These are phyloP conservation scores for Lithophane socia DNA, from an alignment of 2,888 invertebrate species.

Conservation along the genomic window DNA sequence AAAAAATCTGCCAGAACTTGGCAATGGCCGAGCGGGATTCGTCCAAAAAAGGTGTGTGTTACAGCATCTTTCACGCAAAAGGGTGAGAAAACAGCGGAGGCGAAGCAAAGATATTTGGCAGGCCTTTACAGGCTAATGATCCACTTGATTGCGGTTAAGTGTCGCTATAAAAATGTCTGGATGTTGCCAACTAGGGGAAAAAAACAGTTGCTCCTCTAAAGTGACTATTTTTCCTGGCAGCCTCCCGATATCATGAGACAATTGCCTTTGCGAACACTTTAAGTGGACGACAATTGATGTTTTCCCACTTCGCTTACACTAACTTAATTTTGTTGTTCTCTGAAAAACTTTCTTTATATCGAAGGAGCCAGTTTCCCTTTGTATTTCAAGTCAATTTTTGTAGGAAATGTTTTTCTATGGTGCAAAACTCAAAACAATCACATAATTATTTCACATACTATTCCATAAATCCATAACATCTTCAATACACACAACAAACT, in stretches of 20 bases:
- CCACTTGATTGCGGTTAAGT: constrained; percentile 90
- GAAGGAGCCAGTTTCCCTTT: constrained; percentile 13
- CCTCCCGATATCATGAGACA: constrained; percentile 85
- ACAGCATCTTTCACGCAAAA: constrained; percentile 84
- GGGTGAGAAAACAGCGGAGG: constrained; percentile 85
- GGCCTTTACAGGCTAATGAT: constrained; percentile 89
- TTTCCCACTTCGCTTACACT: constrained; percentile 75
- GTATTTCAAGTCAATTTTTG: constrained; percentile 20
- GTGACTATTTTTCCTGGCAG: constrained; percentile 89
- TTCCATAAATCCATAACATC: neutral
- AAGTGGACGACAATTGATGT: constrained; percentile 84
- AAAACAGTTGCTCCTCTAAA: constrained; percentile 86
- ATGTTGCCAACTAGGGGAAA: constrained; percentile 89
- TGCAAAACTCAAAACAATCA: neutral
- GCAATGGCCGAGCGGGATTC: constrained; percentile 75
- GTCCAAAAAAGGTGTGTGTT: constrained; percentile 85
- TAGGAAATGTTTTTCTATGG: neutral
- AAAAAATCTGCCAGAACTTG: constrained; percentile 79
- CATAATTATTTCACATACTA: neutral
- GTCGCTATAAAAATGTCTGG: constrained; percentile 88
- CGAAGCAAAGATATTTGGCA: constrained; percentile 89
- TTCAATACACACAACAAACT: constrained; percentile 6
- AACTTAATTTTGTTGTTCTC: constrained; percentile 74
- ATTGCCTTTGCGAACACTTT: constrained; percentile 86
- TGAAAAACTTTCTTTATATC: constrained; percentile 68